Conservation (phyloP, 2,113 vertebrate genomes). For the Macquaria ambigua region DNA sequence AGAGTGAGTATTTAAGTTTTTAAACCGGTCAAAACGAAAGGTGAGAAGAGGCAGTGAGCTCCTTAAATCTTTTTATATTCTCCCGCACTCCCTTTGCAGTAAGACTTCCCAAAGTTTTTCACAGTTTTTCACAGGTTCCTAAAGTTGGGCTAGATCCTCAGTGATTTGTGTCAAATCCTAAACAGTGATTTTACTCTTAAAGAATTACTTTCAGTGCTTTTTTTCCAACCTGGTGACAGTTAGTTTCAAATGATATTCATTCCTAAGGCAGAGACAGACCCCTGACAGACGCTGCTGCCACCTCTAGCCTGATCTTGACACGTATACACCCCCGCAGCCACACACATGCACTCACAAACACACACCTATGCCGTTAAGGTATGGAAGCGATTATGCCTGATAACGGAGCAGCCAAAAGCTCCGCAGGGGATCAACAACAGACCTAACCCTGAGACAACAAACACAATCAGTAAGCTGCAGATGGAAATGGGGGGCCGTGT, state of each 20-base stretch:
- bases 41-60: constrained; percentile 28
- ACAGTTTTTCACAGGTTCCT: constrained; percentile 7
- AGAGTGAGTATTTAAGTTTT: constrained; percentile 39
- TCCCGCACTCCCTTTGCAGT: neutral
- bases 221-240: constrained; percentile 32
- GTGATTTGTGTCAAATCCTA: constrained; percentile 1
- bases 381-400: constrained; percentile 81
- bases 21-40: constrained; percentile 27
- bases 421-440: constrained; percentile 79
- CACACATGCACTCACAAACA: constrained; percentile 59
- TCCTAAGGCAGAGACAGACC: constrained; percentile 51
- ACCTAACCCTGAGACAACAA: constrained; percentile 80
- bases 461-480: constrained; percentile 74
- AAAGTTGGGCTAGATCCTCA: neutral
- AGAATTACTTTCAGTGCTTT: neutral
- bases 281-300: constrained; percentile 51
- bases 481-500: constrained; percentile 44
- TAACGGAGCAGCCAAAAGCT: constrained; percentile 70
- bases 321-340: constrained; percentile 58
- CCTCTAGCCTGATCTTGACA: constrained; percentile 65
- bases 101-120: constrained; percentile 13
- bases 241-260: constrained; percentile 55
- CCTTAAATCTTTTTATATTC: constrained; percentile 30
- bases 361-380: constrained; percentile 64
- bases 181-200: neutral